Percentiles rank a stretch among this genome's conserved stretches.
phyloP scores from a whole-genome alignment of 2,797 vertebrate species.

The Chloroceryle inda region DNA sequence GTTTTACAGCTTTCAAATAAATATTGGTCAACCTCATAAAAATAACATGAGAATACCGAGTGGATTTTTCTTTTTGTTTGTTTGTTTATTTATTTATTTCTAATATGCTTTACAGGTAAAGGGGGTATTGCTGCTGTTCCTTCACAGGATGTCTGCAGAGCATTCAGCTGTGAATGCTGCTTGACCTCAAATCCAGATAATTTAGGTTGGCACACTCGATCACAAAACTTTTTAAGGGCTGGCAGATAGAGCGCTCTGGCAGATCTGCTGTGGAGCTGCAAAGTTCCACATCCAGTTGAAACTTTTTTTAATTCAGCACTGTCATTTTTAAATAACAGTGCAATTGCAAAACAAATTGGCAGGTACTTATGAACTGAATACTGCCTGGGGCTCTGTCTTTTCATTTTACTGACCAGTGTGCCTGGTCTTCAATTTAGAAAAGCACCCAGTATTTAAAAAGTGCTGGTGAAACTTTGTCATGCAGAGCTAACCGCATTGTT shows the following conservation, averaged over 20 bases:
- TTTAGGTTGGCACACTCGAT: neutral
- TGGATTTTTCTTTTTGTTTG: neutral
- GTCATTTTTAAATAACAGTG: slow-evolving; percentile 41
- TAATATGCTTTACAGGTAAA: neutral
- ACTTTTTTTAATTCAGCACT: neutral
- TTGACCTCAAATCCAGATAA: slow-evolving; percentile 2
- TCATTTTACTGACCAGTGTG: slow-evolving; percentile 45
- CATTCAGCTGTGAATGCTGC: neutral
- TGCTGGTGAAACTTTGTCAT: neutral
- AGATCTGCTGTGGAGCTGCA: neutral
- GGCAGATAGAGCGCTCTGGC: neutral
- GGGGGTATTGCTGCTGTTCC: neutral
- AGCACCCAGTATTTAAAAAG: neutral
- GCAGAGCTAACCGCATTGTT: neutral
- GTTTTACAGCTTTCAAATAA: slow-evolving; percentile 31
- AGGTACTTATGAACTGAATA: slow-evolving; percentile 3
- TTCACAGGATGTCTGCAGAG: neutral
- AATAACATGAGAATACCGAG: neutral
- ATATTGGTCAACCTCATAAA: neutral
- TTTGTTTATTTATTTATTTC: neutral
- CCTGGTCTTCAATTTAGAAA: slow-evolving; percentile 35
- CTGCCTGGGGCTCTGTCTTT: slow-evolving; percentile 10
- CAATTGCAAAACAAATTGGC: slow-evolving; percentile 41
- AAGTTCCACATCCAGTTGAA: slow-evolving; percentile 12
- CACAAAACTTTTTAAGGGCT: neutral